Conservation (phyloP, 2,797 vertebrate genomes). For the Holocentrus rufus region DNA sequence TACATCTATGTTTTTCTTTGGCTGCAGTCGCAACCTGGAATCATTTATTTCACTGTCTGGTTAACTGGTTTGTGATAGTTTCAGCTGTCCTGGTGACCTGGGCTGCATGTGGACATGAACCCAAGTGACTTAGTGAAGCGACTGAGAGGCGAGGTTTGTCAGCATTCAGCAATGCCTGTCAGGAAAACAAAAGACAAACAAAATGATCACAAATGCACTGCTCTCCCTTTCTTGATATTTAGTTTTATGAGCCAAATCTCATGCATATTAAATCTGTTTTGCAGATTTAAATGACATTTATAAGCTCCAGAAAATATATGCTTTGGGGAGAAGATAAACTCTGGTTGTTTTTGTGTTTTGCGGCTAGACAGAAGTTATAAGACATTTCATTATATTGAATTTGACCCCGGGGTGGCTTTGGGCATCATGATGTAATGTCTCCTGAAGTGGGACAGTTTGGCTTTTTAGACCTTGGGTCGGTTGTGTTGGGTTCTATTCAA, state of each 20-base stretch:
- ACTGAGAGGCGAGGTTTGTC: conserved; percentile 36
- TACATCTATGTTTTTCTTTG: neutral
- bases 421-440: conserved; percentile 60
- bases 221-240: conserved; percentile 37
- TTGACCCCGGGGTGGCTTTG: conserved; percentile 37
- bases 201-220: conserved; percentile 17
- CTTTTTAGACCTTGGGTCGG: conserved; percentile 7
- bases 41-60: neutral
- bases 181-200: conserved; percentile 31
- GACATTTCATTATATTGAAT: conserved; percentile 53
- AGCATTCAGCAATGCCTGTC: conserved; percentile 45
- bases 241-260: conserved; percentile 13
- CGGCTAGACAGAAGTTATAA: conserved; percentile 19
- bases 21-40: neutral
- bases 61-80: conserved; percentile 52
- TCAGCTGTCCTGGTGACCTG: conserved; percentile 52
- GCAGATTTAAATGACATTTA: conserved; percentile 32
- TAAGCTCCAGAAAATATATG: conserved; percentile 25
- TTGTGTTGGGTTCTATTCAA: conserved; percentile 39
- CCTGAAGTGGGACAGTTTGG: conserved; percentile 48
- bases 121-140: conserved; percentile 34
- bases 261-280: conserved; percentile 1
- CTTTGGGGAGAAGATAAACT: conserved; percentile 43
- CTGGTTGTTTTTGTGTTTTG: conserved; percentile 37
- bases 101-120: conserved; percentile 42